Conservation (phyloP, 2,113 vertebrate species). For the Neolamprologus falcicula region DNA sequence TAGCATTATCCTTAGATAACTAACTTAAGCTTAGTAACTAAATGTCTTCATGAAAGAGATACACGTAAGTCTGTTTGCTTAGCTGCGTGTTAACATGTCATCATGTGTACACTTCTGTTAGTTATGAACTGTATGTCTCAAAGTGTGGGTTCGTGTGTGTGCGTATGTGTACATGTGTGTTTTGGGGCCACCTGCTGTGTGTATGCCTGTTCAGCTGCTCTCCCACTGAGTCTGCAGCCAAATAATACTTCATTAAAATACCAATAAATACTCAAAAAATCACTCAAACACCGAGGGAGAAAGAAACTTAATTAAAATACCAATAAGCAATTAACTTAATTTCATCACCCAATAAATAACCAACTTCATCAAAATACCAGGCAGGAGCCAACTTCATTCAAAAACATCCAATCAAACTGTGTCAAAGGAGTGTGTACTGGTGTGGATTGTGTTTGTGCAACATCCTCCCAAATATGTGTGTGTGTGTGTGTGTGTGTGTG, state of each 20-base stretch:
- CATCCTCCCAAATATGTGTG: not conserved
- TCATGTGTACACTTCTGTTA: not conserved
- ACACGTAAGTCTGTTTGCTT: not conserved
- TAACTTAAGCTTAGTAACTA: not conserved
- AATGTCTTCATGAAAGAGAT: not conserved
- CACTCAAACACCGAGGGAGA: slow-evolving; percentile 44
- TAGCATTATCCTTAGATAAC: not conserved
- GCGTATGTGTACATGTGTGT: slow-evolving; percentile 2
- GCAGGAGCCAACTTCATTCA: slow-evolving; percentile 38
- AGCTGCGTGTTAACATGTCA: not conserved
- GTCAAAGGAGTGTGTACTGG: slow-evolving; percentile 22
- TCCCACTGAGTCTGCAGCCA: slow-evolving; percentile 56
- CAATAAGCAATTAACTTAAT: slow-evolving; percentile 67
- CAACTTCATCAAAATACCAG: slow-evolving; percentile 53
- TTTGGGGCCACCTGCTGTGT: slow-evolving; percentile 61
- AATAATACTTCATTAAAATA: slow-evolving; percentile 67
- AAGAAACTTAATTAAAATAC: slow-evolving; percentile 68
- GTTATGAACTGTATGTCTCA: not conserved
- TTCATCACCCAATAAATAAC: slow-evolving; percentile 57
- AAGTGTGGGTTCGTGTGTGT: not conserved
- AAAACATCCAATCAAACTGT: slow-evolving; percentile 11
- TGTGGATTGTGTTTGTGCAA: slow-evolving; percentile 51
- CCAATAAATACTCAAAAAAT: slow-evolving; percentile 61
- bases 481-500: not conserved
- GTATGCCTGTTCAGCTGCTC: slow-evolving; percentile 60